Conservation (phyloP, 2,797 vertebrate genomes). For the Mallotus villosus region DNA sequence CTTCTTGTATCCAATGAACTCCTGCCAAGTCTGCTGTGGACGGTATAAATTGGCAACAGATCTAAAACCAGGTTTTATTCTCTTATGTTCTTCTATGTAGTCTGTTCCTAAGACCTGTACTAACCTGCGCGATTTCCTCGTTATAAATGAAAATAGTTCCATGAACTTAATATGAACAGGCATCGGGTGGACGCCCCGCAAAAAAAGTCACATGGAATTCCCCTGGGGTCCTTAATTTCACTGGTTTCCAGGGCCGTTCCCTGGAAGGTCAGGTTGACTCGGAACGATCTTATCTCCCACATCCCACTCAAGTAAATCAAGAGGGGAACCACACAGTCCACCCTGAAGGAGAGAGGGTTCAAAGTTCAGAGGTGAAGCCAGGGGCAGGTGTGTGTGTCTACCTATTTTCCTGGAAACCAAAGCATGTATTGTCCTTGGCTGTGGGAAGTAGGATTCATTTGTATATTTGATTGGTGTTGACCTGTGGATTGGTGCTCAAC, state of each 20-base stretch:
- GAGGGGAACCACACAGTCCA: conserved; percentile 36
- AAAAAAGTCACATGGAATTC: conserved; percentile 8
- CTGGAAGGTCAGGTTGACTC: neutral
- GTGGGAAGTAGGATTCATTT: neutral
- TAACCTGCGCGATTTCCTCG: neutral
- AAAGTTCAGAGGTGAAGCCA: conserved; percentile 39
- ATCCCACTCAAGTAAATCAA: conserved; percentile 44
- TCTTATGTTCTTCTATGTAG: neutral
- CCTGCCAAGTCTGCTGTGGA: neutral
- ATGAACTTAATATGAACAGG: conserved; percentile 23
- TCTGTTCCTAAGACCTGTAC: neutral
- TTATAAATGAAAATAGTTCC: neutral
- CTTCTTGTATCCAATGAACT: conserved; percentile 7
- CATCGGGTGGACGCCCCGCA: conserved; percentile 15
- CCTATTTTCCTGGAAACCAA: conserved; percentile 4
- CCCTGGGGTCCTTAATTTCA: neutral
- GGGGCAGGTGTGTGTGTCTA: conserved; percentile 44
- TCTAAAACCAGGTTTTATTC: neutral
- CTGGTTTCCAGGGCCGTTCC: neutral
- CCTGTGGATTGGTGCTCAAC: conserved; percentile 1
- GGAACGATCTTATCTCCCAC: conserved; percentile 15
- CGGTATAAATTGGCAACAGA: neutral
- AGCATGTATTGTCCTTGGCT: neutral
- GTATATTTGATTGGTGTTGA: neutral
- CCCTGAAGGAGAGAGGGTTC: conserved; percentile 46